Conservation (phyloP, 2,888 invertebrate species). For the Notocelia uddmanniana region DNA sequence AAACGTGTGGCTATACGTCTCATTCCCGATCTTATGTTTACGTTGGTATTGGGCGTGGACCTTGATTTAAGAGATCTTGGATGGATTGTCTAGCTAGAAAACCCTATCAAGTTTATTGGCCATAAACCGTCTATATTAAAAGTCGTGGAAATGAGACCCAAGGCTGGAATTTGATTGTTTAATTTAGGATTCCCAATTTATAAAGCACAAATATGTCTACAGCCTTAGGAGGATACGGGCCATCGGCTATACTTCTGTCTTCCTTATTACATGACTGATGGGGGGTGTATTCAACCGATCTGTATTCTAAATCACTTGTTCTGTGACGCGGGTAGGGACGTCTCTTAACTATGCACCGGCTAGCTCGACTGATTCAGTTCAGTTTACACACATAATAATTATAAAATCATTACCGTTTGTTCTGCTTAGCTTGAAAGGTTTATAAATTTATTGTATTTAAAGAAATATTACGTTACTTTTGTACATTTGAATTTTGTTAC, state of each 20-base stretch:
- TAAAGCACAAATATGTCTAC: conserved; percentile 23
- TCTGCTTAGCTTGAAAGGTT: conserved; percentile 79
- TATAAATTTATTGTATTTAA: conserved; percentile 79
- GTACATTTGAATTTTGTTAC: conserved; percentile 84
- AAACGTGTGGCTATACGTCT: conserved; percentile 41
- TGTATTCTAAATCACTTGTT: not conserved
- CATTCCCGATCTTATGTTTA: conserved; percentile 1
- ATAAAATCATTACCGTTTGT: conserved; percentile 67
- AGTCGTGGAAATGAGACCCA: conserved; percentile 10
- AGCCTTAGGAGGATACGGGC: conserved; percentile 15
- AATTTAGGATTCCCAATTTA: conserved; percentile 28
- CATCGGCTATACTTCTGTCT: conserved; percentile 15
- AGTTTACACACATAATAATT: conserved; percentile 35
- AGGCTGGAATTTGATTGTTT: conserved; percentile 7
- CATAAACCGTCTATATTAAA: not conserved
- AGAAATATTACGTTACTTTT: conserved; percentile 81
- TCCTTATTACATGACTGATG: conserved; percentile 6
- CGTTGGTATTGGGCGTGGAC: not conserved
- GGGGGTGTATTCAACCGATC: not conserved
- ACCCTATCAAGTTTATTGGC: not conserved
- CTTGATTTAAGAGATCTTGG: conserved; percentile 7
- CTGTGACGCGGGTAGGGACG: not conserved
- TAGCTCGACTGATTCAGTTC: conserved; percentile 19
- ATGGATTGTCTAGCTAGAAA: not conserved
- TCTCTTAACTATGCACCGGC: conserved; percentile 16